Evolutionary conservation across 2,888 invertebrate species (phyloP), one percentile per base, ranked within the genome.

Genomic region (Drosophila kanekoi): DNA sequence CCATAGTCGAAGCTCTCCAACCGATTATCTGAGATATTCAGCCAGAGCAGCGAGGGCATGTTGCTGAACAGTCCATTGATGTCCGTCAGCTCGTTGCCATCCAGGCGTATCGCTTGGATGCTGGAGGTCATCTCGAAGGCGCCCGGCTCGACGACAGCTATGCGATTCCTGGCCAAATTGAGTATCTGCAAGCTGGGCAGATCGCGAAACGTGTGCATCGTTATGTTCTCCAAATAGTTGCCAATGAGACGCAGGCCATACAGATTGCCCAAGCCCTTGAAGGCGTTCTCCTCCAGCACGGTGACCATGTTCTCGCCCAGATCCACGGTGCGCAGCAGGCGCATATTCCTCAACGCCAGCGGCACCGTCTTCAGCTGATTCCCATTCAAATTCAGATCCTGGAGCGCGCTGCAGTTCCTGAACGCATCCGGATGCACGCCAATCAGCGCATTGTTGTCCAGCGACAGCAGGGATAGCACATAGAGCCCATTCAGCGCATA

Each of bases 1-100:
- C 96, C 94, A 92, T 97, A 98, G 93, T 98, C 97, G 93, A 98
- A 98, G 94, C 96, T 95, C 90, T 96, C 95, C 90, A 98, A 94
- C 91, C 95, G 95, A 94, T 98, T 98, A 93, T 97, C 97, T 77
- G 97, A 97, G 89, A 98, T 96, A 93, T 98, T 98, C 57, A 98
- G 93, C 97, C 97, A 97, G 89, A 97, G 93, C 79, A 98, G 93
- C 85, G 96, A 96, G 11, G 96, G 95, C 90, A 97, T 95, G 92
- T 97, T 96, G 81, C 95, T 95, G 92, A 98, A 98, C 74, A 98
- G 93, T 41, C 96, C 96, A 90, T 96, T 96, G 77, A 98, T 95
- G 92, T 97, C 96, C 60, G 95, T 95, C 65, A 98, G 93, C 77
- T 94, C 94, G 93, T 98, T 98, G 64, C 96, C 96, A 92, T 98